A percentile compares a stretch with the other conserved stretches of the same genome.
These are phyloP conservation scores for Phainopepla nitens DNA, from an alignment of 2,113 vertebrate genomes.

Conservation along the genomic window DNA sequence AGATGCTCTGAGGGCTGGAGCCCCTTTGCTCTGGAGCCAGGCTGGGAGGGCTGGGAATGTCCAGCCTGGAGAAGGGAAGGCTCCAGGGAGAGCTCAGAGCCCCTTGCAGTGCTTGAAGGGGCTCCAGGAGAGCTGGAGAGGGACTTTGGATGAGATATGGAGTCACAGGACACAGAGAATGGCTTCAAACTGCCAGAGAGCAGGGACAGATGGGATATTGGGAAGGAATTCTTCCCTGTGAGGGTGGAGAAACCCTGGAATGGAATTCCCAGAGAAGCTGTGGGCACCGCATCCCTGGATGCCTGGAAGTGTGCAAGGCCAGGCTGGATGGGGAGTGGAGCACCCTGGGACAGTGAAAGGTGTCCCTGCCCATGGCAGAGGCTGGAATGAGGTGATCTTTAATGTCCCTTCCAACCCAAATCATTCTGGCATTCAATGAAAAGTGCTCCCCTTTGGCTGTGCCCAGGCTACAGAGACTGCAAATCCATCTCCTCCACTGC, in stretches of 20 bases:
- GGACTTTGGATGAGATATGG: rapidly evolving
- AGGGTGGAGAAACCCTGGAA: rapidly evolving
- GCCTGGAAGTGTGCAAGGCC: neutral
- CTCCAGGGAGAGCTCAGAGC: rapidly evolving
- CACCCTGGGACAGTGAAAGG: rapidly evolving
- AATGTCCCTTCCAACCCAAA: neutral
- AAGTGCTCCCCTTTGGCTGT: neutral
- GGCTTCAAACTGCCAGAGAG: rapidly evolving
- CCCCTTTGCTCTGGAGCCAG: neutral
- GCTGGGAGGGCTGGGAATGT: neutral
- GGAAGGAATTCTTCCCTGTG: rapidly evolving
- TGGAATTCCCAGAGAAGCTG: neutral
- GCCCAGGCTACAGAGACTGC: neutral
- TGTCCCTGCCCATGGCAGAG: neutral
- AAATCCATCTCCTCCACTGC: neutral
- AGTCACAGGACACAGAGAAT: rapidly evolving
- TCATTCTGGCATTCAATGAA: neutral
- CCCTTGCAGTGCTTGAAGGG: rapidly evolving
- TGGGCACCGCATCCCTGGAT: no score
- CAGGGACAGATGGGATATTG: neutral
- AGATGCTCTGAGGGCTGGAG: neutral
- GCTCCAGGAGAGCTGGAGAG: neutral
- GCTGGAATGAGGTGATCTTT: neutral
- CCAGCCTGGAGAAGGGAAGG: neutral
- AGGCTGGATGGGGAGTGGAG: rapidly evolving